Evolutionary conservation across 2,113 vertebrate species (phyloP), one percentile per base, ranked within the genome.

Genomic region (Scartelaos histophorus): DNA sequence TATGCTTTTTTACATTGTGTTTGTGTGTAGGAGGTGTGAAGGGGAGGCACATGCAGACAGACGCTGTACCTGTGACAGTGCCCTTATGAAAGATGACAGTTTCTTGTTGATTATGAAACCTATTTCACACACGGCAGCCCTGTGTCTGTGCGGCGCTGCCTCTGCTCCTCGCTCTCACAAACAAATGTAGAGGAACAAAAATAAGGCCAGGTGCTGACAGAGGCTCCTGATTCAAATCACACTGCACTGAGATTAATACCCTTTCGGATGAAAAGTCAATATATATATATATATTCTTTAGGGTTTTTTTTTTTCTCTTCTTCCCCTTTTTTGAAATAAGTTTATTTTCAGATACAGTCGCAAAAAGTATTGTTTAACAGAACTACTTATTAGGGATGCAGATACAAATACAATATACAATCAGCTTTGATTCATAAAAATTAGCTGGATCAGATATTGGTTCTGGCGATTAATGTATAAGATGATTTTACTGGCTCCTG

Each of bases 51-150:
- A 71, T 54, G 60, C 76, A 79, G 13, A 67, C 60, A 74, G 61
- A 84, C n/a, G 78, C 86, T 87, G 76, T 87, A 85, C 85, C 82
- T 86, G 80, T 79, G 73, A 84, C 80, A 85, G 69, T 49, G 62
- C 65, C 69, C 78, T 86, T 89, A 74, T 84, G 84, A 81, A 61
- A 83, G 73, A 84, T 83, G 81, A 85, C 65, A 78, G 79, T 82
- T 87, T 85, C 82, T 82, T 85, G 82, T 81, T 84, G 78, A 81
- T 85, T 90, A 82, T 83, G 80, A 88, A 91, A 91, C 88, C 78
- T 85, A 70, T 78, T 82, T 78, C 76, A 80, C 74, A 85, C 66
- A 69, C 67, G 60, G 67, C 78, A 74, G 71, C 71, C 53, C 67
- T 64, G 73, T 76, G 70, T 70, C 78, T 57, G 68, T 67, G 71